Conservation (phyloP, 2,888 invertebrate species). For the Muschampia plurimacula region DNA sequence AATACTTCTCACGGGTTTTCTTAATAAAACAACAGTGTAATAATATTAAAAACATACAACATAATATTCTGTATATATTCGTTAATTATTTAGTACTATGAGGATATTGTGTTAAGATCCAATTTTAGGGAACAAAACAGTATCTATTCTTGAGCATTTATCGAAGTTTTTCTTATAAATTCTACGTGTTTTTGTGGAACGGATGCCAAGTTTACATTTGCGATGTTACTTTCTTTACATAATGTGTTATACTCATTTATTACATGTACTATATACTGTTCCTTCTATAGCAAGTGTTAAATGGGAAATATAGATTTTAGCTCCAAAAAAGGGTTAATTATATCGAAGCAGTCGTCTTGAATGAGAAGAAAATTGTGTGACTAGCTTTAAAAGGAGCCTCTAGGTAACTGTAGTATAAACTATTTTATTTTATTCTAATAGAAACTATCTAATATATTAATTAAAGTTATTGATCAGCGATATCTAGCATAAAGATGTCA, state of each 20-base stretch:
- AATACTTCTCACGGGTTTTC: not conserved
- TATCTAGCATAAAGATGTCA: too few species aligned
- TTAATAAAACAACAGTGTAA: not conserved
- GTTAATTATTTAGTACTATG: not conserved
- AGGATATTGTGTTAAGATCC: not conserved
- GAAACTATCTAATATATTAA: too few species aligned
- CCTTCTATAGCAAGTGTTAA: not conserved
- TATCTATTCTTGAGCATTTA: constrained; percentile 11
- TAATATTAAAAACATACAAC: not conserved
- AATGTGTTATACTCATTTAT: constrained; percentile 5
- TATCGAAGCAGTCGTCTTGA: too few species aligned
- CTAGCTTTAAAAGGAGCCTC: too few species aligned
- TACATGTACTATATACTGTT: not conserved
- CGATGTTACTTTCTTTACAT: constrained; percentile 14
- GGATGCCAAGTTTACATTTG: constrained; percentile 29
- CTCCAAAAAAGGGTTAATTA: too few species aligned
- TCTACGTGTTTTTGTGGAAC: constrained; percentile 16
- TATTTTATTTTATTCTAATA: too few species aligned
- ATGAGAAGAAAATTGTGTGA: too few species aligned
- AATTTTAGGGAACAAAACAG: not conserved
- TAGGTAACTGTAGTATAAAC: too few species aligned
- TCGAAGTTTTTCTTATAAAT: constrained; percentile 14
- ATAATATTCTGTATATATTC: not conserved
- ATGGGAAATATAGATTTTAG: too few species aligned
- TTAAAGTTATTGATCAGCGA: too few species aligned